A percentile compares a stretch with the other conserved stretches of the same genome.
Conservation (phyloP, 2,888 invertebrate species). For the Hydriomena furcata region DNA sequence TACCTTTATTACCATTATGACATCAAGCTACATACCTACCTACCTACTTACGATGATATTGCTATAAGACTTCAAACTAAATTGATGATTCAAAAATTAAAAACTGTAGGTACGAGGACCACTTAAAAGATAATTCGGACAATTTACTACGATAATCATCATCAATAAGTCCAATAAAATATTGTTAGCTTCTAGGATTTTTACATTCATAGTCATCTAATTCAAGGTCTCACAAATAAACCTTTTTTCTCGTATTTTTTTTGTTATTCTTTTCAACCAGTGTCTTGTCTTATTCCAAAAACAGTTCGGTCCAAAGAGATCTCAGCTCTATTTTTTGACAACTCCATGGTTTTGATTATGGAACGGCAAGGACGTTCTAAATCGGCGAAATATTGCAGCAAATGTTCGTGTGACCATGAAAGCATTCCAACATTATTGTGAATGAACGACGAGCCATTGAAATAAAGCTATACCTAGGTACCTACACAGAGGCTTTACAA, state of each 20-base stretch:
- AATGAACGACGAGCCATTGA: constrained; percentile 79
- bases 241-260: neutral
- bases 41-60: no score
- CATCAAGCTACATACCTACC: no score
- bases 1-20: no score
- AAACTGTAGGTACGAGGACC: neutral
- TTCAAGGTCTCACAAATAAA: neutral
- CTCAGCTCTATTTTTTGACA: constrained; percentile 4
- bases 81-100: constrained; percentile 16
- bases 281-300: constrained; percentile 2
- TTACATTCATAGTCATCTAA: neutral
- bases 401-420: constrained; percentile 71
- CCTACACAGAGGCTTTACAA: constrained; percentile 62
- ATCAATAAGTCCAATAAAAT: constrained; percentile 1
- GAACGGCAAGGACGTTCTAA: constrained; percentile 19
- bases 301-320: neutral
- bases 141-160: constrained; percentile 3
- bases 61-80: neutral
- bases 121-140: constrained; percentile 9
- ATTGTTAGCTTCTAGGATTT: neutral
- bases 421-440: constrained; percentile 73
- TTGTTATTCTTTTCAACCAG: constrained; percentile 9
- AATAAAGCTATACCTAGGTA: constrained; percentile 68
- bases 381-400: constrained; percentile 42
- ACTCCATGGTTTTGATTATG: constrained; percentile 9